These are phyloP conservation scores for Leptarthrus brevirostris DNA, from an alignment of 2,888 invertebrate species.

Conservation along the genomic window DNA sequence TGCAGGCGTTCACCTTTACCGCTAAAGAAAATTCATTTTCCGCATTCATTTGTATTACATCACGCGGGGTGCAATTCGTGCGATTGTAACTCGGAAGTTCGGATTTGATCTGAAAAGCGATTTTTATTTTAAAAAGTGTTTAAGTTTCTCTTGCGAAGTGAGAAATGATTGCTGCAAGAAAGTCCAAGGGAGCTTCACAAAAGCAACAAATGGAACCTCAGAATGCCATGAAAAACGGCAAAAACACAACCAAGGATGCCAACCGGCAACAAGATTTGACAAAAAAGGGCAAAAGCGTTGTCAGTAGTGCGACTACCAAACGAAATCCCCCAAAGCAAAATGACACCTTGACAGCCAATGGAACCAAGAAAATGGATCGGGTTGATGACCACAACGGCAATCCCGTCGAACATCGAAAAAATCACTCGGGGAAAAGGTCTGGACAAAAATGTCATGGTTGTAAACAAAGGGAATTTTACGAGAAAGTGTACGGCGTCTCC, in stretches of 20 bases:
- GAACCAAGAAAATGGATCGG: background rate
- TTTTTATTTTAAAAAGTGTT: background rate
- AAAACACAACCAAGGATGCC: background rate
- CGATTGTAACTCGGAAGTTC: background rate
- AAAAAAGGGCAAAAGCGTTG: background rate
- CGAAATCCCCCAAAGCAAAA: background rate
- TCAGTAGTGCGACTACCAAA: background rate
- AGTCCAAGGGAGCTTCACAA: constrained; percentile 7
- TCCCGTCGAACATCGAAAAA: constrained; percentile 54
- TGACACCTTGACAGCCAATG: background rate
- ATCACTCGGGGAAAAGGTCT: constrained; percentile 48
- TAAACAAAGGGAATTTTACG: constrained; percentile 30
- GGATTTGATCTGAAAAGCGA: background rate
- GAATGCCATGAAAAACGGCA: background rate
- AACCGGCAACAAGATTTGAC: background rate
- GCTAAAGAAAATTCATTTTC: constrained; percentile 22
- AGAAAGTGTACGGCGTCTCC: background rate
- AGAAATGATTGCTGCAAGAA: constrained; percentile 29
- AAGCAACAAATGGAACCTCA: constrained; percentile 4
- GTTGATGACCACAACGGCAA: constrained; percentile 54
- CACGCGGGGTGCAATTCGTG: constrained; percentile 24
- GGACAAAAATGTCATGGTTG: constrained; percentile 46
- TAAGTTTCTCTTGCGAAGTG: background rate
- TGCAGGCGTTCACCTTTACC: background rate
- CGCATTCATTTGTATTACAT: constrained; percentile 48